Base-by-base conservation (phyloP, 2,888 invertebrate genomes). In the Coelinius sp. region DNA sequence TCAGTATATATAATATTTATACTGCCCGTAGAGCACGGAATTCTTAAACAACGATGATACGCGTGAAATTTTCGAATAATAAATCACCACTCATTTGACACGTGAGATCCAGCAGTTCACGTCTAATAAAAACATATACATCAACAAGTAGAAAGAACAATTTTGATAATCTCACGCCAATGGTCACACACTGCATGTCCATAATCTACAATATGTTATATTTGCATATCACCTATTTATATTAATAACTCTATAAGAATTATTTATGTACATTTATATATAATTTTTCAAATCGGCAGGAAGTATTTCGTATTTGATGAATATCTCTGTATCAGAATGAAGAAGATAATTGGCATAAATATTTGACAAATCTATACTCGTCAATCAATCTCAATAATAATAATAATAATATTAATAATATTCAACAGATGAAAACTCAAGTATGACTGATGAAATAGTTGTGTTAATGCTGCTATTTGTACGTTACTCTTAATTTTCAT, bases 241-340 rank as follows among this genome's bases (percentile, higher is more conserved):
- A 38, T 38, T 27, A 1, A 22, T 44, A 46, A 44, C 8, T 27
- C 46, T 65, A 46, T 41, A n/a, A n/a, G 17, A 20, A 38, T 38
- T n/a, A 44, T 44, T 46, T 65, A 49, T 65, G 14, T 65, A 65
- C 65, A 65, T 65, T 46, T 65, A 64, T 64, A 64, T 64, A 64
- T 46, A 49, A 27, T 44, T 49, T 44, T 46, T 22, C 44, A 17
- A 27, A 49, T 41, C 46, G 49, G 49, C 68, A 56, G 53, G 44
- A 68, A 68, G 53, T 59, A 38, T 44, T 53, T 22, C 17, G 56
- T 27, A 14, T 27, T 3, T 27, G 56, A 56, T n/a, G n/a, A n/a
- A n/a, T n/a, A n/a, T n/a, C n/a, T n/a, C n/a, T n/a, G n/a, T n/a
- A n/a, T n/a, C n/a, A n/a, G n/a, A n/a, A n/a, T n/a, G n/a, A n/a